Conservation (phyloP, 2,888 invertebrate species). For the Callosobruchus maculatus region DNA sequence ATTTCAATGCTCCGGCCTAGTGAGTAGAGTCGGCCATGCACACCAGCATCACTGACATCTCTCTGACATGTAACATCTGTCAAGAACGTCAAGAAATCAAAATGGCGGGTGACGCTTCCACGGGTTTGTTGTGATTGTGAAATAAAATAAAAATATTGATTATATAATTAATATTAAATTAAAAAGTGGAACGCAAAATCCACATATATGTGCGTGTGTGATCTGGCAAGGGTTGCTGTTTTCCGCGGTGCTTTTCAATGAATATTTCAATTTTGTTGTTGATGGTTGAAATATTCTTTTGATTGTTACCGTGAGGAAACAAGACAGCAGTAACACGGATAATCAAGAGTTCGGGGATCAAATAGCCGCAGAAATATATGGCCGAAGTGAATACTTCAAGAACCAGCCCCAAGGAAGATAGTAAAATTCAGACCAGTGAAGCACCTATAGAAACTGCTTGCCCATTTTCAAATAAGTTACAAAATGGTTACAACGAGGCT, state of each 20-base stretch:
- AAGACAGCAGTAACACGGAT: background rate
- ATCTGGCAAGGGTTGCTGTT: constrained; percentile 15
- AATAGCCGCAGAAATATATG: background rate
- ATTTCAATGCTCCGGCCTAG: too few relatives aligned
- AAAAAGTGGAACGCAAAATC: background rate
- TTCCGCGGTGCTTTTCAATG: constrained; percentile 40
- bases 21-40: too few relatives aligned
- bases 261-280: constrained; percentile 39
- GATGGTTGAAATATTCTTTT: constrained; percentile 40
- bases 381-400: background rate
- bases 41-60: too few relatives aligned
- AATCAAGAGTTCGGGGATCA: background rate
- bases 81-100: too few relatives aligned
- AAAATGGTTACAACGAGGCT: background rate
- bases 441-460: background rate
- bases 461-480: background rate
- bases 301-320: constrained; percentile 39
- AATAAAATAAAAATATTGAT: background rate
- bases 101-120: background rate
- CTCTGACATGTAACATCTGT: too few relatives aligned
- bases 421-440: background rate
- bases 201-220: background rate
- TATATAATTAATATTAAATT: background rate
- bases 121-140: background rate
- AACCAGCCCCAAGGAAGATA: background rate